Base-by-base conservation (phyloP, 1,140 invertebrate genomes). In the Cryptotermes secundus region DNA sequence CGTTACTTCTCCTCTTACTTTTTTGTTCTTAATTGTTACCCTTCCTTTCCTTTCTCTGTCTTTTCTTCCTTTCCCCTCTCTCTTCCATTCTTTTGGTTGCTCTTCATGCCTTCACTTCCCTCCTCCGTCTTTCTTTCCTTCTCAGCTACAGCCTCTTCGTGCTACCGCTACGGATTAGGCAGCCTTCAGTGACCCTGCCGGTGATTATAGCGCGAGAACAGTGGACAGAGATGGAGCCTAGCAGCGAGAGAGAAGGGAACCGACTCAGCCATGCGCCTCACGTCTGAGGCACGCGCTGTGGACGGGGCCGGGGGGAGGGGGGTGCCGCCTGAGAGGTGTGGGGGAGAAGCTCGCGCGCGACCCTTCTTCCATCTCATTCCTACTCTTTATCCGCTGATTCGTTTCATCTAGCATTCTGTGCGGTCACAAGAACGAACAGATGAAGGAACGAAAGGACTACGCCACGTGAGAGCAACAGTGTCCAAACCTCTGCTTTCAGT, bases 251-350 rank as follows among this genome's bases (percentile, higher is more conserved):
- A 49, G 35, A 38, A 4, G 14, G 81, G 34, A n/a, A 59, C 38
- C 22, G 81, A 24, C 49, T 31, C n/a, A 34, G 81, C 14, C 83
- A 83, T 83, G 83, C 83, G 83, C 83, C 53, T 83, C 83, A 31
- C 83, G 83, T 83, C n/a, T 24, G 42, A 83, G 83, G 83, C 83
- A 83, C 83, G 83, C 83, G 83, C 83, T 83, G 34, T 79, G 59
- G 14, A 59, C 19, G 53, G 53, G 38, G n/a, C n/a, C n/a, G n/a
- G n/a, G n/a, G 45, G 7, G 7, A 0, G 14, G 45, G 59, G 24
- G 34, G 34, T 12, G 26, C 80, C 80, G 35, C 42, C 80, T 45
- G 80, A 22, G 35, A 3, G 80, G 80, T 31, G 34, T 81, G 79
- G 80, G 35, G 35, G n/a, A 10, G 26, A 14, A 45, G 4, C 80